Base-by-base conservation (phyloP, 2,888 invertebrate species). In the Clitarchus hookeri region DNA sequence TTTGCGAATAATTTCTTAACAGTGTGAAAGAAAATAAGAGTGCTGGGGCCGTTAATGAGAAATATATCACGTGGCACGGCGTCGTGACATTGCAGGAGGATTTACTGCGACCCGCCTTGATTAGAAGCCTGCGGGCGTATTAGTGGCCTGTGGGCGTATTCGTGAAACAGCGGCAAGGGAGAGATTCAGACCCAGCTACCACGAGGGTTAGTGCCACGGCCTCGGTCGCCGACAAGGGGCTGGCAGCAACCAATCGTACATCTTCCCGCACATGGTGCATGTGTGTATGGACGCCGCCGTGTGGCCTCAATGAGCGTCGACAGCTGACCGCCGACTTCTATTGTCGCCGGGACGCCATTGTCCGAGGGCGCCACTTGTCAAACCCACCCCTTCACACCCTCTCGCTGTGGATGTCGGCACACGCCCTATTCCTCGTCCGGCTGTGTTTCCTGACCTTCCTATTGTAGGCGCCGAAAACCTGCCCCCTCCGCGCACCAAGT, bases 311-410 rank as follows among this genome's bases (percentile, higher is more conserved):
- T 82, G 82, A 82, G 23, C 44, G 82, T 36, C 82, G 82, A 82
- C 82, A 82, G 82, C 36, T 82, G 82, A 82, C 82, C 36, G 44
- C 82, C 44, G 82, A 23, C 16, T 82, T 36, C 82, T n/a, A 82
- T 82, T 82, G 82, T 82, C 27, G 36, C 36, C 27, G 19, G 23
- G 82, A 44, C 82, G 13, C 44, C 82, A 44, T 82, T 82, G 82
- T 82, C 27, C 36, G 65, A 0, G 65, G 65, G 65, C 65, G 19
- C 65, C 65, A 65, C 65, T 65, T 65, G 65, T 65, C 65, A 65
- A 65, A n/a, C 65, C 65, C 65, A 19, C 65, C n/a, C n/a, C 65
- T 19, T 19, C 65, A 65, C 65, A 9, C 6, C 65, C 65, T 6
- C 11, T 6, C 65, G 16, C 48, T 12, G 2, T 48, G 48, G 48